A percentile compares a stretch with the other conserved stretches of the same genome.
Conservation (phyloP, 2,797 vertebrate genomes). For the Bradypodion pumilum region DNA sequence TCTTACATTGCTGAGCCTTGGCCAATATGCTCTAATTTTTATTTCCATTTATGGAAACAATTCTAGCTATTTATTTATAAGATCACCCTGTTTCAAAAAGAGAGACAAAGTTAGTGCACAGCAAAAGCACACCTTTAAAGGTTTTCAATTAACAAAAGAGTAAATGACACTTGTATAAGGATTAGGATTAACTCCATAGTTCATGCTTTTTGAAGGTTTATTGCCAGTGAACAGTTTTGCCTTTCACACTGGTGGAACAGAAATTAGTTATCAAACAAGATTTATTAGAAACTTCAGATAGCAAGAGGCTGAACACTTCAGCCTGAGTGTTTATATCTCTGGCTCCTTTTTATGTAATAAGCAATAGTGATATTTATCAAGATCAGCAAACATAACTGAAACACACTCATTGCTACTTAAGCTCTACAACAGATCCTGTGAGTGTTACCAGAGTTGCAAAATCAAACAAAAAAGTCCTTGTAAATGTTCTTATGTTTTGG, state of each 20-base stretch:
- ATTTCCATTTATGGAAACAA: conserved; percentile 45
- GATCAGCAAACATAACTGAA: conserved; percentile 24
- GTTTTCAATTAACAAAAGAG: conserved; percentile 15
- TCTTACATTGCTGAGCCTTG: conserved; percentile 32
- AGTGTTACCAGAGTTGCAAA: neutral
- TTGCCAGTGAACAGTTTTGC: conserved; percentile 25
- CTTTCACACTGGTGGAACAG: conserved; percentile 43
- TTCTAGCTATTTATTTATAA: conserved; percentile 22
- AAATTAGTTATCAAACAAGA: conserved; percentile 2
- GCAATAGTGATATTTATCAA: neutral
- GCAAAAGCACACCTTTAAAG: conserved; percentile 11
- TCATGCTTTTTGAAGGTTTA: conserved; percentile 39
- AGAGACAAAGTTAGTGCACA: neutral
- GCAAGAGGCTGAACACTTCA: conserved; percentile 27
- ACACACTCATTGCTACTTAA: neutral
- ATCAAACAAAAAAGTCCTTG: neutral
- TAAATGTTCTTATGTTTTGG: neutral
- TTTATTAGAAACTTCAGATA: conserved; percentile 27
- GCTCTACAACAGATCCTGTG: neutral
- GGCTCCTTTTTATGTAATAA: conserved; percentile 25
- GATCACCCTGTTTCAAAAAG: neutral
- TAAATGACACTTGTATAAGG: conserved; percentile 31
- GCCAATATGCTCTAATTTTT: conserved; percentile 21
- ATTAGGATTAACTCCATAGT: conserved; percentile 54
- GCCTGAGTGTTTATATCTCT: conserved; percentile 35